A percentile compares a stretch with the other conserved stretches of the same genome.
Conservation (phyloP, 2,113 vertebrate genomes). For the Polypterus bichir region DNA sequence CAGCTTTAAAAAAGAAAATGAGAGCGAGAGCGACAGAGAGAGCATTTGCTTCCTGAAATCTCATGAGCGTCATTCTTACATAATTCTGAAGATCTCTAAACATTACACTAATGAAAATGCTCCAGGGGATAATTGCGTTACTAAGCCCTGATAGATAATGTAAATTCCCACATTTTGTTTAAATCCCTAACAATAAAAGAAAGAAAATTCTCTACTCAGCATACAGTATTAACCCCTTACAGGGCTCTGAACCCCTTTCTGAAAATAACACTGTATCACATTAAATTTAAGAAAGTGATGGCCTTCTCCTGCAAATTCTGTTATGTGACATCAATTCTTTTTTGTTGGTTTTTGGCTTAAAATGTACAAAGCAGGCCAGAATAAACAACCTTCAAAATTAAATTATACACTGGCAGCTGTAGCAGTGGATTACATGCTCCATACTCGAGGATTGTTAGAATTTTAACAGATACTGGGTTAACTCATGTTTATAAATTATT, state of each 20-base stretch:
- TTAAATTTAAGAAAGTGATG: not conserved
- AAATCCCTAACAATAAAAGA: conserved; percentile 30
- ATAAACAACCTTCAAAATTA: conserved; percentile 20
- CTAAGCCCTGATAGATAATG: conserved; percentile 58
- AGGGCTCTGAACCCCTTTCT: not conserved
- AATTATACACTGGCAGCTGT: conserved; percentile 21
- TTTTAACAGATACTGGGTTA: too few relatives aligned
- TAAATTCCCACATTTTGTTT: conserved; percentile 26
- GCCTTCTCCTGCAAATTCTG: not conserved
- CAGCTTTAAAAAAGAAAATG: conserved; percentile 19
- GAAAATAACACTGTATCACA: not conserved
- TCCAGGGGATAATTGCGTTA: conserved; percentile 55
- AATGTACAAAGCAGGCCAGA: conserved; percentile 9
- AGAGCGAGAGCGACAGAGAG: conserved; percentile 15
- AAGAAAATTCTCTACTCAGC: conserved; percentile 8
- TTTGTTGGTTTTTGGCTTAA: too few relatives aligned
- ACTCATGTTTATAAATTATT: too few relatives aligned
- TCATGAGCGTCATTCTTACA: conserved; percentile 54
- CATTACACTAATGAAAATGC: conserved; percentile 76
- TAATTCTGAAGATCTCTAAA: conserved; percentile 61
- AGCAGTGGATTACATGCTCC: conserved; percentile 21
- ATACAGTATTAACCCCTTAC: conserved; percentile 1
- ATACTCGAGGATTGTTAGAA: too few relatives aligned
- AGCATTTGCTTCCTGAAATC: conserved; percentile 37
- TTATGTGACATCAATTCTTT: too few relatives aligned